phyloP scores from a whole-genome alignment of 2,888 invertebrate genomes.

The Pasiphila rectangulata region DNA sequence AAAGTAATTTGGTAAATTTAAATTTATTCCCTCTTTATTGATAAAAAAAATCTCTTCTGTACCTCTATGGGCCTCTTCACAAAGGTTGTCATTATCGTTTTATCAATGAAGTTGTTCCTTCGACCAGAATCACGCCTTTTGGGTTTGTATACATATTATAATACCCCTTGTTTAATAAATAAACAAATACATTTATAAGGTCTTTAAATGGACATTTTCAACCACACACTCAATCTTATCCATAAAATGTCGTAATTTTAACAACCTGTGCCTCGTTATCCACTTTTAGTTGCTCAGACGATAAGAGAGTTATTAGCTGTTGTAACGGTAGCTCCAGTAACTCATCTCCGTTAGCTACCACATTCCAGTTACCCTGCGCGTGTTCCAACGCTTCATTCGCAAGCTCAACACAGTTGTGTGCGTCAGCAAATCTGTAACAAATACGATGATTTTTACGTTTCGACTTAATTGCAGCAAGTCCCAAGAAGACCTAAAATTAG shows the following conservation, averaged over 20 bases:
- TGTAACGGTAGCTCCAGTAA: slow-evolving; percentile 90
- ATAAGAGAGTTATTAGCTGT: slow-evolving; percentile 87
- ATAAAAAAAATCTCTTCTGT: no score
- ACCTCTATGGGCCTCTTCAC: no score
- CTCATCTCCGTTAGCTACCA: slow-evolving; percentile 89
- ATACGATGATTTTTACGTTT: background rate
- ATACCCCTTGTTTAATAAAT: no score
- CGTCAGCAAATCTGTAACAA: slow-evolving; percentile 89
- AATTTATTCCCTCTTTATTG: no score
- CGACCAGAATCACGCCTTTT: no score
- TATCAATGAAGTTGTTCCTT: no score
- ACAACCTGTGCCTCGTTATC: slow-evolving; percentile 92
- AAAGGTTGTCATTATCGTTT: no score
- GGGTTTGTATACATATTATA: no score
- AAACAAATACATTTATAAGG: no score
- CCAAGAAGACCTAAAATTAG: background rate
- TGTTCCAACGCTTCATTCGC: slow-evolving; percentile 89
- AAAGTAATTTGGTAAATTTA: no score
- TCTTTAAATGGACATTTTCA: no score
- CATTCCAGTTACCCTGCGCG: slow-evolving; percentile 92
- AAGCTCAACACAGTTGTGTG: slow-evolving; percentile 90
- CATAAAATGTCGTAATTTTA: slow-evolving; percentile 1
- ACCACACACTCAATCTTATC: no score
- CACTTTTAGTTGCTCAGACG: slow-evolving; percentile 92
- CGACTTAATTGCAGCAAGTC: background rate